phyloP scores from a whole-genome alignment of 2,797 vertebrate genomes.

The Adelosebastes latens region DNA sequence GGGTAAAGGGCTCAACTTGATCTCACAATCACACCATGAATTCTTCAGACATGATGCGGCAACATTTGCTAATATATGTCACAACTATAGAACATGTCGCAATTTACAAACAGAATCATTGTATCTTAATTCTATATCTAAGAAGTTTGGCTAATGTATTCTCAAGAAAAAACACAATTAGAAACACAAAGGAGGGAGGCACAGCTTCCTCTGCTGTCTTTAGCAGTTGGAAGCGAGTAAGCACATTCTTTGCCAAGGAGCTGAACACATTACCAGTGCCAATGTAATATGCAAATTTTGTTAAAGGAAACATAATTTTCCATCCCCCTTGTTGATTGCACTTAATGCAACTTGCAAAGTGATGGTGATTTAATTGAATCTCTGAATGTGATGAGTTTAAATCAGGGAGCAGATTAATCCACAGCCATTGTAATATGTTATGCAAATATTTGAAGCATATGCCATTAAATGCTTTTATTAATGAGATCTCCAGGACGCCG shows the following conservation, averaged over 20 bases:
- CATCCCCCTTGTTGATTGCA: slow-evolving; percentile 67
- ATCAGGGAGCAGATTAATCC: slow-evolving; percentile 67
- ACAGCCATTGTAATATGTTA: slow-evolving; percentile 60
- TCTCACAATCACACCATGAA: slow-evolving; percentile 1
- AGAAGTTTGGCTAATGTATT: slow-evolving; percentile 31
- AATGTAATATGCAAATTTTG: slow-evolving; percentile 70
- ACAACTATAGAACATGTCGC: neutral
- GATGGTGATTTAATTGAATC: slow-evolving; percentile 76
- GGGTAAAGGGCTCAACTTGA: neutral
- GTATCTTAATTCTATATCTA: slow-evolving; percentile 2
- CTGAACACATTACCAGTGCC: slow-evolving; percentile 56
- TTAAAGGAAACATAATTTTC: slow-evolving; percentile 73
- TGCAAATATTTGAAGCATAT: slow-evolving; percentile 68
- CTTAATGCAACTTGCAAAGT: slow-evolving; percentile 70
- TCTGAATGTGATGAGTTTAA: slow-evolving; percentile 69
- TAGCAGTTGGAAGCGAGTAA: slow-evolving; percentile 58
- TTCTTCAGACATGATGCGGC: neutral
- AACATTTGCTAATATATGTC: neutral
- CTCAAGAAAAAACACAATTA: slow-evolving; percentile 16
- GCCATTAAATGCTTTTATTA: slow-evolving; percentile 60
- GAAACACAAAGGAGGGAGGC: slow-evolving; percentile 15
- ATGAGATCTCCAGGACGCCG: slow-evolving; percentile 26
- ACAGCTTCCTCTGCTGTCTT: slow-evolving; percentile 62
- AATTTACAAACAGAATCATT: slow-evolving; percentile 2
- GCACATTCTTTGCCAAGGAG: slow-evolving; percentile 55